A percentile compares a stretch with the other conserved stretches of the same genome.
Conservation (phyloP, 1,140 invertebrate species). For the Pogonomyrmex barbatus region DNA sequence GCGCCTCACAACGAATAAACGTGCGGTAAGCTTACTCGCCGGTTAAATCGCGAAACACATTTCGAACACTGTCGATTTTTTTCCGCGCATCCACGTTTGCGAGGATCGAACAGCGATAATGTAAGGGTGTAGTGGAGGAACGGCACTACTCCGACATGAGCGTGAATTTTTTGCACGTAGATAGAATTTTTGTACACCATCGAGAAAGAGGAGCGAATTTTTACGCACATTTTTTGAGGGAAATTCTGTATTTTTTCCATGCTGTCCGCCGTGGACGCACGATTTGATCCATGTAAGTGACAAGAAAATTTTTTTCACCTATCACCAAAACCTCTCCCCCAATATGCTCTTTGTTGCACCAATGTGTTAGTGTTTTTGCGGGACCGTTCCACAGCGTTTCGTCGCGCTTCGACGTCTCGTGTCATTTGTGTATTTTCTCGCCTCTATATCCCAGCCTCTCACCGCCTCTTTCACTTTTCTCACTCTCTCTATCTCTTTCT, state of each 20-base stretch:
- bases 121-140: slow-evolving; percentile 35
- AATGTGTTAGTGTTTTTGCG: slow-evolving; percentile 74
- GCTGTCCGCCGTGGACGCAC: slow-evolving; percentile 84
- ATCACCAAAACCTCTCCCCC: slow-evolving; percentile 74
- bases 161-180: slow-evolving; percentile 81
- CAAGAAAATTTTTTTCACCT: slow-evolving; percentile 85
- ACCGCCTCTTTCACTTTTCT: neutral
- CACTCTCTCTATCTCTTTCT: slow-evolving; percentile 35
- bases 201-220: slow-evolving; percentile 77
- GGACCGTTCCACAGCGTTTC: slow-evolving; percentile 66
- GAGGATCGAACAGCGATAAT: slow-evolving; percentile 21
- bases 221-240: slow-evolving; percentile 83
- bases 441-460: slow-evolving; percentile 43
- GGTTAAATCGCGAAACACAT: neutral
- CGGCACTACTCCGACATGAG: slow-evolving; percentile 48
- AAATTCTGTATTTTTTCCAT: slow-evolving; percentile 85
- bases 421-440: slow-evolving; percentile 69
- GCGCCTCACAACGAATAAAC: slow-evolving; percentile 2
- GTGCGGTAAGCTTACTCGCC: neutral
- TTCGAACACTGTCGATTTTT: slow-evolving; percentile 9
- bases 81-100: neutral
- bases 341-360: slow-evolving; percentile 75
- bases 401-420: slow-evolving; percentile 75
- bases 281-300: slow-evolving; percentile 86
- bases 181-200: slow-evolving; percentile 82